Evolutionary conservation across 2,113 vertebrate species (phyloP).

Genomic region (Quiscalus mexicanus): DNA sequence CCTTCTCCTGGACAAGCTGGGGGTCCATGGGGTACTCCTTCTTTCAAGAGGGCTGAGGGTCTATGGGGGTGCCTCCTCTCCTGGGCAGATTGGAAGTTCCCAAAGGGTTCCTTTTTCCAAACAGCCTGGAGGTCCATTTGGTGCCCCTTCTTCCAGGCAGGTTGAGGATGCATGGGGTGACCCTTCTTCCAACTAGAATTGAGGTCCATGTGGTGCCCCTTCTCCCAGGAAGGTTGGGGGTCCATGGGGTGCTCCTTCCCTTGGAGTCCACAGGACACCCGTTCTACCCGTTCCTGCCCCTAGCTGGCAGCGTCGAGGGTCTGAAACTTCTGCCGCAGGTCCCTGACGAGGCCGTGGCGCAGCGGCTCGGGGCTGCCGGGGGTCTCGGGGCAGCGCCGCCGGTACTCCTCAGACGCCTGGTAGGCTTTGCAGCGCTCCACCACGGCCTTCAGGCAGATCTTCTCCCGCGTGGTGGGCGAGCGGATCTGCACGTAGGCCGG

Average conservation of each 20-base stretch:
- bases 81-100: not conserved
- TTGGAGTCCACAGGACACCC: no score
- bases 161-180: not conserved
- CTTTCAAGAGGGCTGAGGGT: fast-evolving
- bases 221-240: not conserved
- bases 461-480: conserved; percentile 80
- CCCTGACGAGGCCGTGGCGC: conserved; percentile 84
- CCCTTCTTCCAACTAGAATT: no score
- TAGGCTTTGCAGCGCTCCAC: conserved; percentile 82
- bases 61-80: not conserved
- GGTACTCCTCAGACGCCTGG: conserved; percentile 79
- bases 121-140: fast-evolving
- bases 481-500: conserved; percentile 73
- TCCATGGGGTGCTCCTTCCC: not conserved
- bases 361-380: conserved; percentile 26
- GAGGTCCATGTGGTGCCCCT: not conserved
- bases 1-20: no score
- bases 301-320: conserved; percentile 81
- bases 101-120: not conserved
- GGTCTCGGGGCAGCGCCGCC: conserved; percentile 27
- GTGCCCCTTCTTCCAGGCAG: not conserved
- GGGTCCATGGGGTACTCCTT: not conserved
- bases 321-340: conserved; percentile 91
- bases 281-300: not conserved
- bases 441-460: conserved; percentile 82